A percentile compares a stretch with the other conserved stretches of the same genome.
Conservation (phyloP, 1,140 invertebrate species). For the Zaprionus ornatus region DNA sequence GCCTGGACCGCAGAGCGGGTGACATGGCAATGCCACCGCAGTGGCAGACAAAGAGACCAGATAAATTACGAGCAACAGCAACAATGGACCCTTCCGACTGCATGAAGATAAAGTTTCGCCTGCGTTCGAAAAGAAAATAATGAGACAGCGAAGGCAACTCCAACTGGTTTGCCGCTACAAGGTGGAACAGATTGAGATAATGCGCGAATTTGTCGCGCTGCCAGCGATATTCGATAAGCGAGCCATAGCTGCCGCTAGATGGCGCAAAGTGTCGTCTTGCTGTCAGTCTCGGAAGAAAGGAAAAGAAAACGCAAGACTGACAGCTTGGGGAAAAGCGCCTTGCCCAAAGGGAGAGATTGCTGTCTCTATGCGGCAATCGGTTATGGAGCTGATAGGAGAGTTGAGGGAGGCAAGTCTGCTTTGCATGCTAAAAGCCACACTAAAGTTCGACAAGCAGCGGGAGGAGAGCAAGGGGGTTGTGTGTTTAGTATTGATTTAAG, state of each 20-base stretch:
- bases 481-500: slow-evolving; percentile 62
- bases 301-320: slow-evolving; percentile 31
- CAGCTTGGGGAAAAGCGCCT: slow-evolving; percentile 7
- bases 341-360: background rate
- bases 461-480: background rate
- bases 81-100: slow-evolving; percentile 52
- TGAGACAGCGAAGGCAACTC: slow-evolving; percentile 34
- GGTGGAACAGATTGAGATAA: slow-evolving; percentile 59
- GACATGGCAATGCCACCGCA: slow-evolving; percentile 18
- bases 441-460: background rate
- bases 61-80: slow-evolving; percentile 63
- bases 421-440: slow-evolving; percentile 56
- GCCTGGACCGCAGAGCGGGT: slow-evolving; percentile 14
- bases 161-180: slow-evolving; percentile 18
- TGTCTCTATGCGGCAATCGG: background rate
- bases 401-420: slow-evolving; percentile 25
- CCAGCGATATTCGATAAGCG: slow-evolving; percentile 51
- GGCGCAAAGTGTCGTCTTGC: slow-evolving; percentile 38
- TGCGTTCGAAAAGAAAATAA: slow-evolving; percentile 63
- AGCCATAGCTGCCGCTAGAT: slow-evolving; percentile 16
- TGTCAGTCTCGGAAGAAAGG: slow-evolving; percentile 30
- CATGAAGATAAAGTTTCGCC: slow-evolving; percentile 60
- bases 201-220: slow-evolving; percentile 65
- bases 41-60: slow-evolving; percentile 58
- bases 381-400: background rate